Percentiles rank a stretch among this genome's conserved stretches.
Evolutionary conservation across 2,888 invertebrate species (phyloP).

Genomic region (Spatulosminthurus flaviceps): DNA sequence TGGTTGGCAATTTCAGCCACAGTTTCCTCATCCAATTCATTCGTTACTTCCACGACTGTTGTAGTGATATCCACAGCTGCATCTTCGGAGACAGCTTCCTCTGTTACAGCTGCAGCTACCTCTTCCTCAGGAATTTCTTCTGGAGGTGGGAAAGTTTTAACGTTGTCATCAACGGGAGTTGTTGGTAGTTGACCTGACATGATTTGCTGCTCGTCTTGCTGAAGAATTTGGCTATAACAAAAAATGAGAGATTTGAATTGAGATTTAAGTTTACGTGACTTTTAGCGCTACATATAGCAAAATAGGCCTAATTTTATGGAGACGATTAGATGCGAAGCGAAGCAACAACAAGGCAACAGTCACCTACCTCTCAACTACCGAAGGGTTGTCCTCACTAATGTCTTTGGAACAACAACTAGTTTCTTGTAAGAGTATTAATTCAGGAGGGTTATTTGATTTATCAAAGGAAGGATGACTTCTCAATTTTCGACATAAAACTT

Average conservation of each 20-base stretch:
- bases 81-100: slow-evolving; percentile 24
- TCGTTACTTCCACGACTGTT: background rate
- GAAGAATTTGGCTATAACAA: slow-evolving; percentile 53
- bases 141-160: background rate
- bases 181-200: slow-evolving; percentile 20
- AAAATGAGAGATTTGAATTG: background rate
- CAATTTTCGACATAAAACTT: background rate
- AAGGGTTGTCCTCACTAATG: background rate
- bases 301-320: no score
- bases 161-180: background rate
- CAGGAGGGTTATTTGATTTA: background rate
- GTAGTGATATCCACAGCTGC: background rate
- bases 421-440: background rate
- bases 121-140: slow-evolving; percentile 44
- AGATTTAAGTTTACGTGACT: background rate
- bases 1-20: slow-evolving; percentile 53
- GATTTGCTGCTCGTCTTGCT: slow-evolving; percentile 53
- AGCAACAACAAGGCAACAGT: no score
- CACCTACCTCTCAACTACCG: background rate
- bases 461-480: background rate
- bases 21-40: slow-evolving; percentile 52
- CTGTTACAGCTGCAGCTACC: slow-evolving; percentile 2
- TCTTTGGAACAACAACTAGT: background rate
- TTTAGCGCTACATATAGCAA: no score
- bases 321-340: no score